phyloP scores from a whole-genome alignment of 2,797 vertebrate genomes.

The Characodon lateralis region DNA sequence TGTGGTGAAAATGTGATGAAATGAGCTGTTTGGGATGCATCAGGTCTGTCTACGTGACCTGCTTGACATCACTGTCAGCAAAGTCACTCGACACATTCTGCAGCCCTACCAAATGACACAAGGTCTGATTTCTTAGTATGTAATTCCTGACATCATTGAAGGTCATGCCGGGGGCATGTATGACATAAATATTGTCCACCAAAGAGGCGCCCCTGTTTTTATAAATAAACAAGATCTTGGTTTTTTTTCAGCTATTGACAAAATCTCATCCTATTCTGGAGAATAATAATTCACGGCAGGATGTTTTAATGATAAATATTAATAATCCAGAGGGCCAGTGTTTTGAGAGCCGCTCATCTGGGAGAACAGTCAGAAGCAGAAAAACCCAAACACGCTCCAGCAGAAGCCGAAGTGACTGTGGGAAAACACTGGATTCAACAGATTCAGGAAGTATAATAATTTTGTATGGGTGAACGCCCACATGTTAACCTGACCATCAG shows the following conservation, averaged over 20 bases:
- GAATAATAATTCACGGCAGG: slow-evolving; percentile 75
- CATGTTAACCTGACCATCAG: slow-evolving; percentile 8
- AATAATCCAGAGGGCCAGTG: slow-evolving; percentile 69
- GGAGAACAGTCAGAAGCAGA: slow-evolving; percentile 44
- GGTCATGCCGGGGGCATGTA: slow-evolving; percentile 31
- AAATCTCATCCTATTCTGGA: slow-evolving; percentile 68
- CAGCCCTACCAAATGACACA: not conserved
- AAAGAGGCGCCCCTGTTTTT: slow-evolving; percentile 58
- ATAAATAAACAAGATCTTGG: slow-evolving; percentile 68
- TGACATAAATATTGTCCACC: slow-evolving; percentile 45
- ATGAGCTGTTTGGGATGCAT: slow-evolving; percentile 52
- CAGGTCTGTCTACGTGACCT: slow-evolving; percentile 31
- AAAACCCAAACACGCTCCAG: slow-evolving; percentile 65
- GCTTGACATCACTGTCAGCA: slow-evolving; percentile 28
- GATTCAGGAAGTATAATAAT: slow-evolving; percentile 39
- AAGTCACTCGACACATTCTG: slow-evolving; percentile 15
- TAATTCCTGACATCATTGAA: slow-evolving; percentile 44
- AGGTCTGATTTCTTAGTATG: slow-evolving; percentile 4
- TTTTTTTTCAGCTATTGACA: slow-evolving; percentile 57
- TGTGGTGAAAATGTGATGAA: slow-evolving; percentile 41
- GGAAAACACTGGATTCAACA: slow-evolving; percentile 52
- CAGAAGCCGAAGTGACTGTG: slow-evolving; percentile 54
- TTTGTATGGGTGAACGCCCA: not conserved
- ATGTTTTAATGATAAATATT: slow-evolving; percentile 79
- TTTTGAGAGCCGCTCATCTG: slow-evolving; percentile 69